Percentiles rank a stretch among this genome's conserved stretches.
Conservation (phyloP, 37 sponge, comb jelly and placozoan species). For the Sycon ciliatum region DNA sequence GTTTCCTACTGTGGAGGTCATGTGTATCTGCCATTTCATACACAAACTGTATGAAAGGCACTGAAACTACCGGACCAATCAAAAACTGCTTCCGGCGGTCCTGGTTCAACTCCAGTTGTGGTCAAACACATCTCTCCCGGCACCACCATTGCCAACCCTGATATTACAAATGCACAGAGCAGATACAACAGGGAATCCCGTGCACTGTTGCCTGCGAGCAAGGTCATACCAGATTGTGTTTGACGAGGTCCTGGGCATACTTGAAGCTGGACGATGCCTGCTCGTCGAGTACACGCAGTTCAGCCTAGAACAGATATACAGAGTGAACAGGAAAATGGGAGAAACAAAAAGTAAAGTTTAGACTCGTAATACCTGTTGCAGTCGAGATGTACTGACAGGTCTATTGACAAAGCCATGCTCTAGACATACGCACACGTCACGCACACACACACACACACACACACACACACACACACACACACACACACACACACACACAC, state of each 20-base stretch:
- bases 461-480: background rate
- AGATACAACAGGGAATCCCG: constrained; percentile 20
- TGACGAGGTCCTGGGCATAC: constrained; percentile 86
- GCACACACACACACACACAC: constrained; percentile 5
- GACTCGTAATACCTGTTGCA: too few species aligned
- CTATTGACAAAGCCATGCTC: background rate
- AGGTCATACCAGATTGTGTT: constrained; percentile 72
- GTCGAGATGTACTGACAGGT: too few species aligned
- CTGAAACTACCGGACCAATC: too few species aligned
- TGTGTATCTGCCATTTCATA: too few species aligned
- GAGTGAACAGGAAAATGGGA: too few species aligned
- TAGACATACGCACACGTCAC: background rate
- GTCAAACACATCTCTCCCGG: too few species aligned
- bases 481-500: background rate
- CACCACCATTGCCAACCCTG: too few species aligned
- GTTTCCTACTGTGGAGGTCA: too few species aligned
- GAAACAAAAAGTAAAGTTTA: too few species aligned
- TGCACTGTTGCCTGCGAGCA: background rate
- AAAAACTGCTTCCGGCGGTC: too few species aligned
- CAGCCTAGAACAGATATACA: constrained; percentile 51
- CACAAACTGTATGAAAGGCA: too few species aligned
- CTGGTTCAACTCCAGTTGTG: too few species aligned
- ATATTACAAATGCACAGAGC: background rate
- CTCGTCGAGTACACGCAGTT: constrained; percentile 80
- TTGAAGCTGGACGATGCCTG: constrained; percentile 60